Conservation (phyloP, 1,140 invertebrate genomes). For the Heliothis virescens region DNA sequence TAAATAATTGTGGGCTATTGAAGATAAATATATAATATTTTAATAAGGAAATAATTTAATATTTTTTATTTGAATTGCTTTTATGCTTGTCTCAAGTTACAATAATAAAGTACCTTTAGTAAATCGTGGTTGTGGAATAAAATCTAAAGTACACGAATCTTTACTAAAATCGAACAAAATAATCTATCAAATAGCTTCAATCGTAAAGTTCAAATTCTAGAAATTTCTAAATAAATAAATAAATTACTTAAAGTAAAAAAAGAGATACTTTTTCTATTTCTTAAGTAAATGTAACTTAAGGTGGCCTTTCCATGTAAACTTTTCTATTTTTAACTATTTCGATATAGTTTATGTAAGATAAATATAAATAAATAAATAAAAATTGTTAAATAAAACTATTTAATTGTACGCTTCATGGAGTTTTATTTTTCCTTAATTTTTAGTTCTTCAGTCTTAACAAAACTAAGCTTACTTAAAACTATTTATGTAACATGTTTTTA, state of each 20-base stretch:
- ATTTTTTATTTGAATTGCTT: too few species aligned
- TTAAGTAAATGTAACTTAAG: conserved; percentile 59
- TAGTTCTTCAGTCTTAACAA: conserved; percentile 46
- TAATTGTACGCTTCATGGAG: conserved; percentile 55
- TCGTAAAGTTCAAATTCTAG: conserved; percentile 32
- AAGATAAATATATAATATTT: neutral
- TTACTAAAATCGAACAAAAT: conserved; percentile 10
- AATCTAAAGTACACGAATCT: conserved; percentile 7
- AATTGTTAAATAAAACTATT: conserved; percentile 72
- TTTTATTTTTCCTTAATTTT: conserved; percentile 46
- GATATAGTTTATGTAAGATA: conserved; percentile 81
- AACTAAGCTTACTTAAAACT: conserved; percentile 38
- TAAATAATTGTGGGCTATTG: conserved; percentile 11
- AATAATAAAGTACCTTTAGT: neutral
- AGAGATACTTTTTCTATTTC: conserved; percentile 42
- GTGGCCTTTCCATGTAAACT: conserved; percentile 82
- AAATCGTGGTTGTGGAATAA: conserved; percentile 40
- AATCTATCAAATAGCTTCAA: conserved; percentile 3
- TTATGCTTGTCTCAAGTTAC: neutral
- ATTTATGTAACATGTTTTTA: conserved; percentile 31
- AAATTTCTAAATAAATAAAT: conserved; percentile 40
- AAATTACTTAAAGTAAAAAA: neutral
- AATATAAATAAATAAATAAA: conserved; percentile 57
- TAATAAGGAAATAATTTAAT: neutral
- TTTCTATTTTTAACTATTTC: conserved; percentile 80